Base-by-base conservation (phyloP, 2,113 vertebrate species). In the Carassius auratus region DNA sequence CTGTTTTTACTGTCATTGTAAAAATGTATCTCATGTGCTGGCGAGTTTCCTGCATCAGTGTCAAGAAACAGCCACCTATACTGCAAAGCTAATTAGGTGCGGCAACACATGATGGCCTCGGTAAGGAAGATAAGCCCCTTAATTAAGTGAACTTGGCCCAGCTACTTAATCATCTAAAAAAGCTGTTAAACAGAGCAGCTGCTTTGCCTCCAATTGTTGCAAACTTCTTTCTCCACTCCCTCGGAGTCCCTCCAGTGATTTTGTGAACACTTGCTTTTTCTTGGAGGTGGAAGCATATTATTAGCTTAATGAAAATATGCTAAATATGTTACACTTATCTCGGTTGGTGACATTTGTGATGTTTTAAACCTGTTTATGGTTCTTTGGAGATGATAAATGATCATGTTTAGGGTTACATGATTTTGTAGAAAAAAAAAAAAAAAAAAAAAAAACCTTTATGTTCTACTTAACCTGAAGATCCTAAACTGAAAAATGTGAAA, bases 31-130 rank as follows among this genome's bases (percentile, higher is more conserved):
- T 86, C 81, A 84, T 86, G 85, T 84, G 75, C 23, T n/a, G 5
- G 33, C 9, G 66, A 69, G 66, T 42, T 83, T 75, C 71, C 81
- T 86, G 59, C 75, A 59, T 76, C n/a, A 76, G 59, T 86, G 75
- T 48, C 86, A 81, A 48, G 38, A 74, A 80, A 68, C 76, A 73
- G 55, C 45, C 84, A 88, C 85, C 85, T 86, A 74, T 76, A 81
- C 80, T 69, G 83, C 81, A 84, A 73, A 87, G 66, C 85, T 86
- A 88, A 85, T 88, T 88, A 89, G 80, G 21, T 69, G 85, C 61
- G 57, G 82, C 76, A 48, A 74, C 55, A 88, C 64, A 85, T 88
- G 86, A 85, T 62, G 59, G 69, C 55, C 30, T 57, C 21, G 14
- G 61, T 73, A 26, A 23, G 79, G 48, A 87, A 83, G 75, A 85